These are phyloP conservation scores for Theonella swinhoei DNA, from an alignment of 37 sponge, comb jelly and placozoan species.

Conservation along the genomic window DNA sequence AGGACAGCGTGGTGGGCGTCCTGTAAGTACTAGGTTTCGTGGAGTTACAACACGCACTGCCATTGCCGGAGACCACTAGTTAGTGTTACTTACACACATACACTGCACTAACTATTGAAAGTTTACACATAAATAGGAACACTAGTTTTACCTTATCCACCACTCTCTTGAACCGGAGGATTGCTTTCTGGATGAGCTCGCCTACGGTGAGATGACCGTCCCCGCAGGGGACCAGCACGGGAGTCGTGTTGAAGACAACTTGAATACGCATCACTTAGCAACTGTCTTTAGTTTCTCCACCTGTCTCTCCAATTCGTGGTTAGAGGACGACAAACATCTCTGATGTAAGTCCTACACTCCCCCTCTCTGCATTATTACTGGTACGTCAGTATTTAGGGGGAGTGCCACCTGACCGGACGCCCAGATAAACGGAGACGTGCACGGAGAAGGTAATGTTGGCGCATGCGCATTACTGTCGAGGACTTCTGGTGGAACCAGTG, in stretches of 20 bases:
- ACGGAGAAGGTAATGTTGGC: not conserved
- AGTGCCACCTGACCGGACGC: not conserved
- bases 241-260: slow-evolving; percentile 64
- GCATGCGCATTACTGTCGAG: too few species aligned
- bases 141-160: slow-evolving; percentile 46
- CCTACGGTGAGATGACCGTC: slow-evolving; percentile 65
- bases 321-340: not conserved
- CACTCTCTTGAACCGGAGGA: slow-evolving; percentile 66
- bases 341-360: not conserved
- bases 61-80: too few species aligned
- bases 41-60: too few species aligned
- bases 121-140: too few species aligned
- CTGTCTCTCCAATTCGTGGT: not conserved
- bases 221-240: slow-evolving; percentile 83
- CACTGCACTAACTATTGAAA: too few species aligned
- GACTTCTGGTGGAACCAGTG: too few species aligned
- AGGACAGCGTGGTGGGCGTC: too few species aligned
- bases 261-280: slow-evolving; percentile 79
- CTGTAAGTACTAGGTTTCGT: too few species aligned
- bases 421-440: not conserved
- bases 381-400: not conserved
- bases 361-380: not conserved
- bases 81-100: too few species aligned
- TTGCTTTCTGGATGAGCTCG: slow-evolving; percentile 77
- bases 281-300: not conserved